Conservation (phyloP, 2,888 invertebrate species). For the Heteromyza rotundicornis region DNA sequence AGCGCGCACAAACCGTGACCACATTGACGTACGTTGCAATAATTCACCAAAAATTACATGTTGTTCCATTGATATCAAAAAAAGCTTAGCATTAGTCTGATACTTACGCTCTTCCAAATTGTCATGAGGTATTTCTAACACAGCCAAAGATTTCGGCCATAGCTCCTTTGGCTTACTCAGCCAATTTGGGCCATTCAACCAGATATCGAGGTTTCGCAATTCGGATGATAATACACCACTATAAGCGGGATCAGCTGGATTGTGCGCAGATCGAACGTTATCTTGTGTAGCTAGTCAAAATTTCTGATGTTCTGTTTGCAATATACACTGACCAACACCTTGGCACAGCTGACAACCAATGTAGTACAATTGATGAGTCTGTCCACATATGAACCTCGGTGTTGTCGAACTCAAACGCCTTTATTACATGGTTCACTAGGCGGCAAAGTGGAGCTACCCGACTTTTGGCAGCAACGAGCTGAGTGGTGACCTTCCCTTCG, state of each 20-base stretch:
- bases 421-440: not conserved
- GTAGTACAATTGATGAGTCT: conserved; percentile 16
- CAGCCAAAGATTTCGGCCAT: not conserved
- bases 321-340: conserved; percentile 17
- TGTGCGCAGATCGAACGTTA: conserved; percentile 12
- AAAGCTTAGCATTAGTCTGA: not conserved
- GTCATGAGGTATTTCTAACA: not conserved
- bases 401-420: not conserved
- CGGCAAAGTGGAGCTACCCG: not conserved
- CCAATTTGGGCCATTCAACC: not conserved
- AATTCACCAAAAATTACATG: not conserved
- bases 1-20: conserved; percentile 1
- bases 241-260: conserved; percentile 16
- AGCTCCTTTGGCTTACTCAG: not conserved
- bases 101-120: not conserved
- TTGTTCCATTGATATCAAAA: not conserved
- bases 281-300: not conserved
- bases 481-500: not conserved
- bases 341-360: conserved; percentile 17
- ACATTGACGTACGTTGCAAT: not conserved
- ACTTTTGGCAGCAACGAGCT: not conserved
- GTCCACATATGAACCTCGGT: conserved; percentile 16
- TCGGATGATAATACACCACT: conserved; percentile 13
- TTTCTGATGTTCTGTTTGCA: conserved; percentile 15
- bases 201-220: conserved; percentile 6